Conservation (phyloP, 2,888 invertebrate species). For the Nipponacmea schrenckii region DNA sequence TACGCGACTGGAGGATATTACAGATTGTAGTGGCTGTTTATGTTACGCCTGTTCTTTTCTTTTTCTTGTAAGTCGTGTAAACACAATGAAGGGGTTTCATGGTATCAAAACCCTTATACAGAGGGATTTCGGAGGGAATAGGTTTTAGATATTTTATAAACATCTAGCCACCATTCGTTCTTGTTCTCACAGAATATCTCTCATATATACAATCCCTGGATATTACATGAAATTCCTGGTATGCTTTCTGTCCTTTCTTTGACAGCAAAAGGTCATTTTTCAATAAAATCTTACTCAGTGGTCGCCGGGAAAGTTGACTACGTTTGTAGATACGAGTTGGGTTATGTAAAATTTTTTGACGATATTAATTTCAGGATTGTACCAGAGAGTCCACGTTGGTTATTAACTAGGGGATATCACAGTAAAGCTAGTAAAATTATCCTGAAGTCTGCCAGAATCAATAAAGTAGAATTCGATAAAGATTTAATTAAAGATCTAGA, state of each 20-base stretch:
- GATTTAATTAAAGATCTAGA: not conserved
- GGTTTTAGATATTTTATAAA: no score
- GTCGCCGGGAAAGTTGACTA: no score
- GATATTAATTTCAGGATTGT: not conserved
- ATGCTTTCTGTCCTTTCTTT: no score
- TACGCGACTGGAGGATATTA: not conserved
- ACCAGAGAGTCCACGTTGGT: constrained; percentile 1
- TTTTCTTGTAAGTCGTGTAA: not conserved
- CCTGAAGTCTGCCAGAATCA: not conserved
- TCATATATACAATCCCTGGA: no score
- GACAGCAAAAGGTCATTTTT: no score
- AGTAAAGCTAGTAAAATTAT: not conserved
- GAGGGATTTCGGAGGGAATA: no score
- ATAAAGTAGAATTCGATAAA: not conserved
- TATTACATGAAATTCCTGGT: no score
- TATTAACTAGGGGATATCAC: not conserved
- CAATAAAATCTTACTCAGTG: no score
- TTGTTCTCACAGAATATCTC: no score
- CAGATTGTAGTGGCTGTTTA: not conserved
- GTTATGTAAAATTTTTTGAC: no score
- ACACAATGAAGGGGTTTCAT: not conserved
- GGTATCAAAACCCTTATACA: no score
- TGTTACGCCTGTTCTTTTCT: not conserved
- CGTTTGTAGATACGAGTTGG: no score
- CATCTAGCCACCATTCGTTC: not conserved